Evolutionary conservation across 2,113 vertebrate genomes (phyloP).

Genomic region (Casuarius casuarius): DNA sequence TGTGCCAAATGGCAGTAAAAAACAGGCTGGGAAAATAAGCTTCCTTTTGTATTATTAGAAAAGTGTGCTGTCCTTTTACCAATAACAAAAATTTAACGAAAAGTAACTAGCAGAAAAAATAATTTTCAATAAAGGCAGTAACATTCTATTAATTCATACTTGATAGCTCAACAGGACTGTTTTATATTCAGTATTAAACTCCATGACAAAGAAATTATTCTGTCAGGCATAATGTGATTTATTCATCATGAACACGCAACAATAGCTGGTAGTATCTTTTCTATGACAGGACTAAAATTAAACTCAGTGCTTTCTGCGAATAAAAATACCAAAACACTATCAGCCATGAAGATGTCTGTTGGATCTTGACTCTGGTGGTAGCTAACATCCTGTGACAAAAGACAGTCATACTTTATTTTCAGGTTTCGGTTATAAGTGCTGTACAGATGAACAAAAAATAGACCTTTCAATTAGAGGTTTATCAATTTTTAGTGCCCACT

Average conservation of each 20-base stretch:
- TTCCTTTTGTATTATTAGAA: slow-evolving; percentile 9
- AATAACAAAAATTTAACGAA: slow-evolving; percentile 47
- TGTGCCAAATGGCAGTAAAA: not conserved
- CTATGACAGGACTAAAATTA: slow-evolving; percentile 16
- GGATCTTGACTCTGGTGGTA: not conserved
- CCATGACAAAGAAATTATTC: slow-evolving; percentile 35
- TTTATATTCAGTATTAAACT: slow-evolving; percentile 13
- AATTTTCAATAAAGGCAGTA: slow-evolving; percentile 38
- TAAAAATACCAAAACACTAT: not conserved
- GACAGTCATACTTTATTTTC: not conserved
- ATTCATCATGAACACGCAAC: slow-evolving; percentile 14
- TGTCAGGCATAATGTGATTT: slow-evolving; percentile 26
- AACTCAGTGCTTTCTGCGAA: not conserved
- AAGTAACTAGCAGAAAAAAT: slow-evolving; percentile 48
- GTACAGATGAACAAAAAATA: slow-evolving; percentile 23
- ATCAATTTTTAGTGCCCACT: not conserved
- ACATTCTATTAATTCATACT: slow-evolving; percentile 2
- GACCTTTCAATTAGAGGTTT: not conserved
- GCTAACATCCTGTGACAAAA: not conserved
- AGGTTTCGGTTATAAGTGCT: not conserved
- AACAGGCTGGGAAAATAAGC: not conserved
- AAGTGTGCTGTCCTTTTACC: not conserved
- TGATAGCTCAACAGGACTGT: slow-evolving; percentile 1
- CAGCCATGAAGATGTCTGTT: not conserved
- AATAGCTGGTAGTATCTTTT: slow-evolving; percentile 30